A percentile compares a stretch with the other conserved stretches of the same genome.
Conservation (phyloP, 1,140 invertebrate species). For the Pantala flavescens region DNA sequence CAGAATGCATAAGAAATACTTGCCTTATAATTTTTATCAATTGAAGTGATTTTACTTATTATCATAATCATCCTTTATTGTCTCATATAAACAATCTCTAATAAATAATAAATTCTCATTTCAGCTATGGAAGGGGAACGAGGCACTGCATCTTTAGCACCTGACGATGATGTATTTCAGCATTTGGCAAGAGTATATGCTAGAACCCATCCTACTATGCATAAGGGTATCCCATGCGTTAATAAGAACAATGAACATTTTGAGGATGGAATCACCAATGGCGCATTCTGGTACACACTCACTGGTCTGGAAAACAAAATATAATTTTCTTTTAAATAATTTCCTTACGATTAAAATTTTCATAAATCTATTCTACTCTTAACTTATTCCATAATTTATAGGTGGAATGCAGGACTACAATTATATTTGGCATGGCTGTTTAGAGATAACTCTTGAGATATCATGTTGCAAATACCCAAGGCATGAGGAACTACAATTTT, state of each 20-base stretch:
- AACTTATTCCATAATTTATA: constrained; percentile 23
- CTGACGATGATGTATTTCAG: constrained; percentile 56
- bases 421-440: constrained; percentile 50
- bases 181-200: constrained; percentile 52
- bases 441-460: constrained; percentile 57
- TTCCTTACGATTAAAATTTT: not conserved
- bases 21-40: too few relatives aligned
- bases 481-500: constrained; percentile 35
- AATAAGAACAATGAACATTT: constrained; percentile 29
- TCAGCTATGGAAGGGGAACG: too few relatives aligned
- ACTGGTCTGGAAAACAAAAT: constrained; percentile 31
- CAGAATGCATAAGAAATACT: too few relatives aligned
- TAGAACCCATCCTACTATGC: constrained; percentile 41
- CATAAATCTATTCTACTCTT: not conserved
- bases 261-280: constrained; percentile 47
- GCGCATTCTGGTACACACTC: constrained; percentile 47
- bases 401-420: constrained; percentile 57
- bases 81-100: too few relatives aligned
- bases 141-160: constrained; percentile 36
- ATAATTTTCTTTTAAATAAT: not conserved
- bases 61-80: too few relatives aligned
- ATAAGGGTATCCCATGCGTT: constrained; percentile 35
- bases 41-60: too few relatives aligned
- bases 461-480: constrained; percentile 52
- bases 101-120: too few relatives aligned